Evolutionary conservation across 2,113 vertebrate genomes (phyloP), one percentile per base, ranked within the genome.

Genomic region (Rhineura floridana): DNA sequence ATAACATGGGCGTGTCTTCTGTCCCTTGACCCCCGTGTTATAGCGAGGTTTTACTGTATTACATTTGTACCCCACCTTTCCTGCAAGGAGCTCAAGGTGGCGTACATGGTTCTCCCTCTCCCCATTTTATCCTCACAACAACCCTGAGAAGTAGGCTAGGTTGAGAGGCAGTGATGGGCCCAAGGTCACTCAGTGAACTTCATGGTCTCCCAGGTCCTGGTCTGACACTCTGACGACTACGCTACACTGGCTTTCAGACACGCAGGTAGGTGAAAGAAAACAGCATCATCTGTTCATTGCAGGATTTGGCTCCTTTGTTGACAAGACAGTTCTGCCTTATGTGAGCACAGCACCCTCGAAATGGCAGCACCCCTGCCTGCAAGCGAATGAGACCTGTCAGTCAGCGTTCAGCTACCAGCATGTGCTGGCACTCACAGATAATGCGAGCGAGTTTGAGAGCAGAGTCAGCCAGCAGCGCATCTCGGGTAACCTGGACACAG

Each of bases 301-400:
- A 98, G 97, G 97, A 42, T 98, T 98, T 67, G 97, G 97, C 30
- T 97, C 97, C n/a, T 98, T 98, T 8, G 97, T 98, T 93, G 97
- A 98, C 93, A 98, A 98, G 90, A 96, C 95, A 0, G 96, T 96
- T 72, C 88, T 98, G 81, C 97, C 97, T 0, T 98, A 96, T 5
- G 96, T 97, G 69, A 97, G 95, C 90, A 96, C 95, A 15, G 85
- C 96, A n/a, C 93, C 94, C 9, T 48, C 89, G 36, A 97, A 92
- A 70, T 93, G 94, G 85, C 59, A 13, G 0, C 95, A 97, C 86
- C 97, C 97, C 7, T 98, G 97, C 72, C 97, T 95, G 9, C 93
- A 33, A 39, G 85, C 93, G 2, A 25, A 88, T 23, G 94, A 96
- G 87, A 92, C 48, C 84, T 98, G 97, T 88, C 96, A 97, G 84